Evolutionary conservation across 2,888 invertebrate genomes (phyloP).

Genomic region (Blomia tropicalis): DNA sequence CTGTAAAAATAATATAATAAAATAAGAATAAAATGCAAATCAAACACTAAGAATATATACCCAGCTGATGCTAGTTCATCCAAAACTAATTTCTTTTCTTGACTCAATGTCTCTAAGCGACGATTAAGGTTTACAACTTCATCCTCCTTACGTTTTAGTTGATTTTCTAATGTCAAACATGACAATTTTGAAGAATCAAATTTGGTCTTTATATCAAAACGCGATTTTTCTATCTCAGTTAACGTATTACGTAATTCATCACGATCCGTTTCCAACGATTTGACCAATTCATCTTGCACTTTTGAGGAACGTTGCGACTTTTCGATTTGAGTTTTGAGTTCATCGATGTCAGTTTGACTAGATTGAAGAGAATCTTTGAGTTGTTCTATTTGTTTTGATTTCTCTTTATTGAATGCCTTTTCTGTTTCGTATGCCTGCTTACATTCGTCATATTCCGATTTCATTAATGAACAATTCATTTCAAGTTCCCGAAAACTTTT

Average conservation of each 20-base stretch:
- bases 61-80: slow-evolving; percentile 16
- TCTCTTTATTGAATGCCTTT: slow-evolving; percentile 10
- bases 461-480: neutral
- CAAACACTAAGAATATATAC: neutral
- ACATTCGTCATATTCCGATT: slow-evolving; percentile 4
- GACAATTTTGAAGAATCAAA: slow-evolving; percentile 13
- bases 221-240: slow-evolving; percentile 11
- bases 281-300: slow-evolving; percentile 7
- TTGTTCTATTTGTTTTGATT: neutral
- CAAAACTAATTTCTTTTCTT: slow-evolving; percentile 15
- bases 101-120: neutral
- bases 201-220: slow-evolving; percentile 15
- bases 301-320: neutral
- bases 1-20: neutral
- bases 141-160: slow-evolving; percentile 3
- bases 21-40: neutral
- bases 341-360: slow-evolving; percentile 13
- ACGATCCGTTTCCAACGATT: slow-evolving; percentile 4
- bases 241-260: slow-evolving; percentile 17
- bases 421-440: slow-evolving; percentile 13
- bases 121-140: slow-evolving; percentile 11
- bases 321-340: slow-evolving; percentile 14
- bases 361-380: slow-evolving; percentile 8
- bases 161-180: slow-evolving; percentile 13
- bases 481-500: slow-evolving; percentile 11